A percentile compares a stretch with the other conserved stretches of the same genome.
Conservation (phyloP, 2,888 invertebrate species). For the Andrena camellia region DNA sequence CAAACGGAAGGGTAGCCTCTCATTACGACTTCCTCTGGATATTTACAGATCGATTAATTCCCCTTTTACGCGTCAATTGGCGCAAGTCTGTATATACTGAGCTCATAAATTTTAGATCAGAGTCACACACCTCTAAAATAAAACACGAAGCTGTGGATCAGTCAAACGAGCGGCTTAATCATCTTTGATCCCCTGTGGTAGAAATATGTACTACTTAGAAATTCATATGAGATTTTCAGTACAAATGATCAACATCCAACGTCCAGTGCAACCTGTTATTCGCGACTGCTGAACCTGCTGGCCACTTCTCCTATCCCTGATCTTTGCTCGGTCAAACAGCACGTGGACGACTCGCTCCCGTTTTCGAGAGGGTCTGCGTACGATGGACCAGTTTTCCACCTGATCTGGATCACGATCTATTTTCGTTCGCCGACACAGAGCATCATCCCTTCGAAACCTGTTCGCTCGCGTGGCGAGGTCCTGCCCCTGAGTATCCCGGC, state of each 20-base stretch:
- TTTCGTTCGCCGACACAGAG: conserved; percentile 70
- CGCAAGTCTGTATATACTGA: not conserved
- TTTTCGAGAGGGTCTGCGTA: conserved; percentile 39
- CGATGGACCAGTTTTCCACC: conserved; percentile 84
- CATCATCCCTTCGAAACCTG: conserved; percentile 77
- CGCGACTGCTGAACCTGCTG: conserved; percentile 40
- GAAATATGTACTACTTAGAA: not conserved
- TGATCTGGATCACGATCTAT: conserved; percentile 81
- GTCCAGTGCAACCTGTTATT: conserved; percentile 25
- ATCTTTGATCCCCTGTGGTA: too few species aligned
- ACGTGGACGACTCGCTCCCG: conserved; percentile 45
- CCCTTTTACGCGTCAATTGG: not conserved
- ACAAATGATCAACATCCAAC: not conserved
- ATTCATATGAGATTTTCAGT: not conserved
- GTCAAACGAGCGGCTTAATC: too few species aligned
- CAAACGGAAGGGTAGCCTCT: not conserved
- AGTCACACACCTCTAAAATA: too few species aligned
- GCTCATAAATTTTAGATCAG: not conserved
- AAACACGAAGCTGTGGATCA: too few species aligned
- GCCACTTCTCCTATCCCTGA: conserved; percentile 47
- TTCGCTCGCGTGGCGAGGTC: conserved; percentile 81
- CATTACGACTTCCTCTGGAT: not conserved
- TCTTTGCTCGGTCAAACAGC: conserved; percentile 58
- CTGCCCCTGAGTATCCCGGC: conserved; percentile 60
- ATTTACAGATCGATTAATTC: conserved; percentile 9